A percentile compares a stretch with the other conserved stretches of the same genome.
These are phyloP conservation scores for Pyrrhosoma nymphula DNA, from an alignment of 2,888 invertebrate species.

Conservation along the genomic window DNA sequence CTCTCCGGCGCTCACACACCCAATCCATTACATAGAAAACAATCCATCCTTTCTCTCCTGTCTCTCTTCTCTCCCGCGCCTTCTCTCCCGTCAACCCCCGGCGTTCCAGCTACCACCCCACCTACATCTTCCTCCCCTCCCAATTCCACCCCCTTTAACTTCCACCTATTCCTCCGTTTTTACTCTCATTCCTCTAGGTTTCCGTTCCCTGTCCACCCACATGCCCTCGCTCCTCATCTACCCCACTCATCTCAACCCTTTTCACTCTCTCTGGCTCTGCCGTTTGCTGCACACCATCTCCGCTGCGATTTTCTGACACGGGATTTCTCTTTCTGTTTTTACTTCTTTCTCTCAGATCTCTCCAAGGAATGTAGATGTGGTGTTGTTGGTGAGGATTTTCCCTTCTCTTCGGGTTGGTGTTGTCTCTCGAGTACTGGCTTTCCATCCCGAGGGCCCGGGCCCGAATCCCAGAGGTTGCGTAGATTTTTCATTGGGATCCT, in stretches of 20 bases:
- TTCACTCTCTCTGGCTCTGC: not conserved
- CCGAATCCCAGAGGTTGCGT: too few relatives aligned
- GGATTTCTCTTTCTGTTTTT: not conserved
- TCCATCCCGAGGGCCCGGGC: too few relatives aligned
- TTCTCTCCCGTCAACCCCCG: not conserved
- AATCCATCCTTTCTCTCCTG: slow-evolving; percentile 28
- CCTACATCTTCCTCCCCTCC: too few relatives aligned
- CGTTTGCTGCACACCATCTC: not conserved
- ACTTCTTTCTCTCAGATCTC: too few relatives aligned
- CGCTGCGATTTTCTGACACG: not conserved
- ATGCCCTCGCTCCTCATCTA: not conserved
- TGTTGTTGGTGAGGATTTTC: too few relatives aligned
- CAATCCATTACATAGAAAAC: slow-evolving; percentile 10
- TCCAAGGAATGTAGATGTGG: too few relatives aligned
- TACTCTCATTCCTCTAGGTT: not conserved
- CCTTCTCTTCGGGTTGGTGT: too few relatives aligned
- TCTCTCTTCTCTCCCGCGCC: not conserved
- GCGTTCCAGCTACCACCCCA: not conserved
- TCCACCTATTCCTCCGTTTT: not conserved
- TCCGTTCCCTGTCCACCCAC: not conserved
- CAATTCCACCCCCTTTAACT: too few relatives aligned
- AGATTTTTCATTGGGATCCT: too few relatives aligned
- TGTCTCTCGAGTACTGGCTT: too few relatives aligned
- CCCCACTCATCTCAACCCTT: not conserved
- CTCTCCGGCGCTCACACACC: not conserved